These are phyloP conservation scores for Orchesellides sinensis DNA, from an alignment of 2,888 invertebrate species.

Conservation along the genomic window DNA sequence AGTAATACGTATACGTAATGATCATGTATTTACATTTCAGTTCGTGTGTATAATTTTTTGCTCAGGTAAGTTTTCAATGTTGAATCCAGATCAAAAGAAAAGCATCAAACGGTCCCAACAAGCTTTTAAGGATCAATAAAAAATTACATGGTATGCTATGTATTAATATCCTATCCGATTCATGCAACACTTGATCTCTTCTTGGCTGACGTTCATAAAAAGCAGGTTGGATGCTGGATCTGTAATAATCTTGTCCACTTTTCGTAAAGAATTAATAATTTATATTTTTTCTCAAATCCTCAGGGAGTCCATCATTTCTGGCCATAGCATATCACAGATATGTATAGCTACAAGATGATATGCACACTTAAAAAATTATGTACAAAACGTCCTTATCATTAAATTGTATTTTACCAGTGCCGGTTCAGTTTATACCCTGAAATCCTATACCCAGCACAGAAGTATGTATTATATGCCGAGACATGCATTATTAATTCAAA, in stretches of 20 bases:
- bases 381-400: too few species aligned
- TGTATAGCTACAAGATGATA: too few species aligned
- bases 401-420: neutral
- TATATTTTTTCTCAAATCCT: conserved; percentile 20
- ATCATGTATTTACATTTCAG: too few species aligned
- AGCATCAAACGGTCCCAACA: neutral
- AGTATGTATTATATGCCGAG: neutral
- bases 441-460: neutral
- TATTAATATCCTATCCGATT: neutral
- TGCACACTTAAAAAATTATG: neutral
- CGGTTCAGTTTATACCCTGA: neutral
- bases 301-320: conserved; percentile 19
- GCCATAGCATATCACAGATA: too few species aligned
- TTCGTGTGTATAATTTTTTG: too few species aligned
- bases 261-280: conserved; percentile 29
- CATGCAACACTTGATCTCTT: too few species aligned
- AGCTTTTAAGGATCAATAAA: neutral
- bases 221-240: neutral
- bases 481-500: neutral
- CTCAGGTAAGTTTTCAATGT: neutral
- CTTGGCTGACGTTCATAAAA: too few species aligned
- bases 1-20: too few species aligned
- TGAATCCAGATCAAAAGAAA: neutral
- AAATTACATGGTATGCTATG: neutral
- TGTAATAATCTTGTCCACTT: conserved; percentile 39